phyloP scores from a whole-genome alignment of 2,797 vertebrate species.

The Cynopterus sphinx region DNA sequence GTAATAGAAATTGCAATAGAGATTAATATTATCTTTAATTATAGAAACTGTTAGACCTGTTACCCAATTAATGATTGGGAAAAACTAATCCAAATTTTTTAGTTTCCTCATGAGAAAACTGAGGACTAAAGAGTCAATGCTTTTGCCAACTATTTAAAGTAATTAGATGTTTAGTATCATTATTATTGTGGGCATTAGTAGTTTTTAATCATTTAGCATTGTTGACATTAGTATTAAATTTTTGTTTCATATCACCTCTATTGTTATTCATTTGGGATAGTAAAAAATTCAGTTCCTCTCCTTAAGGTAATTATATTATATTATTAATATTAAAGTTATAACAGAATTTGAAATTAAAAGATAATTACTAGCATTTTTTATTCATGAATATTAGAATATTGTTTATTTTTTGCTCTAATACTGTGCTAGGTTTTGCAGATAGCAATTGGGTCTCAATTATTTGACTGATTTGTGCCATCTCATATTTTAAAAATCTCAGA shows the following conservation, averaged over 20 bases:
- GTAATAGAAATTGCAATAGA: background rate
- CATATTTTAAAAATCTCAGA: background rate
- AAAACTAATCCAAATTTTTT: background rate
- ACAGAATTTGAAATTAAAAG: conserved; percentile 6
- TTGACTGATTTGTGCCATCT: background rate
- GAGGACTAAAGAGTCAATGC: background rate
- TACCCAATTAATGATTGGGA: background rate
- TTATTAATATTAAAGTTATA: background rate
- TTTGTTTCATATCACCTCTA: background rate
- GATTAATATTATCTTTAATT: background rate
- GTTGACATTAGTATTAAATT: background rate
- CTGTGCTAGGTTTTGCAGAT: background rate
- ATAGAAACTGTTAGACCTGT: background rate
- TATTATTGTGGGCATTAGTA: background rate
- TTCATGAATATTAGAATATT: background rate
- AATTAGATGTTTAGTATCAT: background rate
- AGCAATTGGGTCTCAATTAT: background rate
- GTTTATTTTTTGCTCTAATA: background rate
- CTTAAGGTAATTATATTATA: background rate
- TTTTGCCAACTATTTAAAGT: background rate
- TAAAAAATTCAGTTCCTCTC: background rate
- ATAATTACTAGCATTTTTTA: background rate
- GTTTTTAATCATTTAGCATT: background rate
- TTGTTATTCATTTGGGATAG: background rate
- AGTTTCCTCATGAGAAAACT: background rate